Evolutionary conservation across 1,140 invertebrate species (phyloP), one percentile per base, ranked within the genome.

Genomic region (Chironomus tepperi): DNA sequence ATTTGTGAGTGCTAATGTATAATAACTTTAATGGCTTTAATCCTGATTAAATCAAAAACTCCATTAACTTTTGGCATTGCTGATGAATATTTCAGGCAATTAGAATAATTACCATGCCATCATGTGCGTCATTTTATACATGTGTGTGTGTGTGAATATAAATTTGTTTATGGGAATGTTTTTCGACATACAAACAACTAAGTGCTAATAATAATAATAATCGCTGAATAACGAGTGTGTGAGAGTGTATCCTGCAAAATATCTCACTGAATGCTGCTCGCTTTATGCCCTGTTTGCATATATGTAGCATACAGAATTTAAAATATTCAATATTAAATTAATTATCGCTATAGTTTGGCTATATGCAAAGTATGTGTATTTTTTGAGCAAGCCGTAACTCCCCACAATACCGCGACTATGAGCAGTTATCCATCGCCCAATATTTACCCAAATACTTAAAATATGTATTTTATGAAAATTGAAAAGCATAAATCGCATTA

Each of bases 301-400:
- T 16, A 70, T 7, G 47, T n/a, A 57, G 8, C 47, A 57, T 34
- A 8, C 65, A 18, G 16, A 3, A 70, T 12, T 57, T 70, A 18
- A 70, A 70, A 70, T 70, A 70, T 70, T 70, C 65, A 70, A 70
- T 70, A 70, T 70, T 70, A 70, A 70, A 70, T 70, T 70, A 70
- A 70, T 70, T 70, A 70, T 70, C 65, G 65, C 65, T 18, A 15
- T 18, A 18, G 65, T 57, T 57, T 57, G 47, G 12, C 47, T 12
- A 57, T 57, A n/a, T 57, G 24, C 24, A 34, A 34, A 34, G 24
- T 34, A 34, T 34, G 5, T 34, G 1, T 34, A 2, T 34, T 34
- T 34, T 34, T 34, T 34, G 24, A 2, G 5, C 5, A 5, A 2
- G 5, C 24, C 24, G 5, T 34, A 34, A 34, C 24, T 34, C 5